Evolutionary conservation across 1,140 invertebrate species (phyloP).

Genomic region (Euwallacea similis): DNA sequence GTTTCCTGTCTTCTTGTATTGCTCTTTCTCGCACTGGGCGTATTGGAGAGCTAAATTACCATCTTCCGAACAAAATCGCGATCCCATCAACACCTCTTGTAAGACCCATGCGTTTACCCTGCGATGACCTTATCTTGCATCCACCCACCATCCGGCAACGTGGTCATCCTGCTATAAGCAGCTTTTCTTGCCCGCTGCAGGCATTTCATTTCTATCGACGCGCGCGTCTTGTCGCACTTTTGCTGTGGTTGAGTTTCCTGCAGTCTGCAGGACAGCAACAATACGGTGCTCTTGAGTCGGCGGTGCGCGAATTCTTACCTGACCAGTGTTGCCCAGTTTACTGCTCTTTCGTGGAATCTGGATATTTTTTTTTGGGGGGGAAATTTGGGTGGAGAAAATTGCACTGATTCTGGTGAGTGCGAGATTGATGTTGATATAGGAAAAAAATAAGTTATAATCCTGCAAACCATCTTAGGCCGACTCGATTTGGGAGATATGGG

Average conservation of each 20-base stretch:
- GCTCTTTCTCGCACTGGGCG: no score
- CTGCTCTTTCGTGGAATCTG: background rate
- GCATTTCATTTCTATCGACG: constrained; percentile 42
- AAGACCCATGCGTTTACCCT: background rate
- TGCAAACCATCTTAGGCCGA: no score
- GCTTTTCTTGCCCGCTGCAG: constrained; percentile 19
- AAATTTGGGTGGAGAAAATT: no score
- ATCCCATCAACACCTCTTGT: constrained; percentile 3
- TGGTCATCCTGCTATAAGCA: constrained; percentile 30
- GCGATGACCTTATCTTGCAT: constrained; percentile 23
- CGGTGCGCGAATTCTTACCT: constrained; percentile 24
- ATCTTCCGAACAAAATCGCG: background rate
- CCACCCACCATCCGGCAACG: constrained; percentile 30
- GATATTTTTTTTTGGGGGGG: no score
- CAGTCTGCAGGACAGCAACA: constrained; percentile 34
- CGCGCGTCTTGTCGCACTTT: constrained; percentile 39
- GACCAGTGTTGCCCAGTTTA: constrained; percentile 12
- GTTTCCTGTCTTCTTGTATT: no score
- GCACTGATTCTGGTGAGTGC: no score
- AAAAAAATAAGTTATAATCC: no score
- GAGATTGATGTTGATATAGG: no score
- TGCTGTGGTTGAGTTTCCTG: constrained; percentile 32
- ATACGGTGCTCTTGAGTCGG: constrained; percentile 17
- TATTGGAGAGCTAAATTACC: no score
- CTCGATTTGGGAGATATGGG: no score